Base-by-base conservation (phyloP, 92 coral and sea anemone species). In the Paramuricea clavata region DNA sequence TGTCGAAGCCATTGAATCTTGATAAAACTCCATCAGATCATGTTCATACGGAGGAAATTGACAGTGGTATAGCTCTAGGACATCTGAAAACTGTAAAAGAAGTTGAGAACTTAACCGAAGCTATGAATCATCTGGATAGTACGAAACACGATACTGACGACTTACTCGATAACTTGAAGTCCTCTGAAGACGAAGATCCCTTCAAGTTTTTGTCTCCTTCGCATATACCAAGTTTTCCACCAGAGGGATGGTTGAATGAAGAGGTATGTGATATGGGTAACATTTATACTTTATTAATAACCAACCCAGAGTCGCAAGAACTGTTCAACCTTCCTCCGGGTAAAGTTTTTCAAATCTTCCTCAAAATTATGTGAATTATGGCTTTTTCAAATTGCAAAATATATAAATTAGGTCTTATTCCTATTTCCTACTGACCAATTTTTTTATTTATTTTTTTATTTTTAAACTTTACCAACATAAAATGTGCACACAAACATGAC, bases 101-200 rank as follows among this genome's bases (percentile, higher is more conserved):
- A 28, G 35, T 43, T n/a, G 26, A 42, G 33, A 79, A 67, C 39
- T 42, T 79, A 7, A 43, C 11, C 10, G 72, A 79, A 11, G 84
- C 73, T 6, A 23, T 59, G 13, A 42, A 59, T 59, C 72, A 79
- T 79, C 73, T 79, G 31, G 72, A 79, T 0, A 15, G 62, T 13
- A 17, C 36, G 21, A 79, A 79, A 19, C 34, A 36, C 2, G 44
- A 60, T 76, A 68, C 71, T 61, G 27, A 17, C 10, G 84, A 61
- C n/a, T 36, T 79, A 10, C 54, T 79, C 5, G 84, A 79, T 33
- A 79, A 79, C 44, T 42, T 79, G 25, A 79, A 41, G 57, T 79
- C 84, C 1, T 59, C 84, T 61, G 84, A 79, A 42, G 84, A 79
- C 59, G 84, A 79, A 47, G 72, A 79, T 79, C 84, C 84, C 4